These are phyloP conservation scores for Syndactyla subalaris DNA, from an alignment of 2,797 vertebrate species.

Conservation along the genomic window DNA sequence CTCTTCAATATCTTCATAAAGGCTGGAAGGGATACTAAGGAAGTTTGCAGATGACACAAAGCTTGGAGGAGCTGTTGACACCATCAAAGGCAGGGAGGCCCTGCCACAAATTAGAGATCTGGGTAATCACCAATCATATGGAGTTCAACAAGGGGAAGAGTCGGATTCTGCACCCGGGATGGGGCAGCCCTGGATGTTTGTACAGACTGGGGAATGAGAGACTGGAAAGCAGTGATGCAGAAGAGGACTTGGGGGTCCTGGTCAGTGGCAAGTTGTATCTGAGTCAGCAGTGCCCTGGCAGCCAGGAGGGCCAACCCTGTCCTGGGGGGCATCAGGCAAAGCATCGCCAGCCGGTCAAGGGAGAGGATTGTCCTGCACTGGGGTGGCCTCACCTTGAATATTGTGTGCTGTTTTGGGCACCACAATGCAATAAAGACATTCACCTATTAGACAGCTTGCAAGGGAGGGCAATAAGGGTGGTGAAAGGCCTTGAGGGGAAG, in stretches of 20 bases:
- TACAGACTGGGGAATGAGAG: background rate
- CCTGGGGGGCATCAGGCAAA: background rate
- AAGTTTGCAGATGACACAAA: background rate
- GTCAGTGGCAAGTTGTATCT: background rate
- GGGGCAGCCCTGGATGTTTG: background rate
- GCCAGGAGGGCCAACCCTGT: background rate
- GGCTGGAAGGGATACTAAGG: background rate
- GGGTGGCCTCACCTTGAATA: background rate
- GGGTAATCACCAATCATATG: background rate
- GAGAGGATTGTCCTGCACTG: background rate
- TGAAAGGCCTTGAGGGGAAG: background rate
- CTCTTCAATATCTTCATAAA: background rate
- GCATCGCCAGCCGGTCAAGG: accelerated
- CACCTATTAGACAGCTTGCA: background rate
- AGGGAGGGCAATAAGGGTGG: background rate
- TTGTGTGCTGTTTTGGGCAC: background rate
- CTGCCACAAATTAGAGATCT: background rate
- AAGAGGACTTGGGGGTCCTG: background rate
- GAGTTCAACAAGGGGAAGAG: background rate
- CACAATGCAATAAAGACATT: background rate
- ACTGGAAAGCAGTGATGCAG: background rate
- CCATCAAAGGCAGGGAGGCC: background rate
- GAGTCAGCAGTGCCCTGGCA: background rate
- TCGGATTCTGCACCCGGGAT: background rate
- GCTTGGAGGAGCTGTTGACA: background rate